Percentiles rank a stretch among this genome's conserved stretches.
phyloP scores from a whole-genome alignment of 2,797 vertebrate genomes.

The Peromyscus aztecus region DNA sequence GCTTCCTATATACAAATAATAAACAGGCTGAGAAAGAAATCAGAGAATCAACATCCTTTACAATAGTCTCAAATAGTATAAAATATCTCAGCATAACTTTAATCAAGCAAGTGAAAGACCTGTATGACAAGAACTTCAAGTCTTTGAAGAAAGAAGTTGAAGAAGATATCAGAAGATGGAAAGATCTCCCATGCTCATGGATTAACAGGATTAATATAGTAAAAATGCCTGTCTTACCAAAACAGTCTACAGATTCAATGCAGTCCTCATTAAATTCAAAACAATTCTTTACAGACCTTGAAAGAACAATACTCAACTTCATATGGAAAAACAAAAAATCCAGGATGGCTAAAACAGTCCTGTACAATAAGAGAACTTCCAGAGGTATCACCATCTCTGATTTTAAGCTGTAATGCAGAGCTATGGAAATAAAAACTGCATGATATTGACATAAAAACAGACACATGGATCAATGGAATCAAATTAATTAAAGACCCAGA shows the following conservation, averaged over 20 bases:
- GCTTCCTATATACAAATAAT: neutral
- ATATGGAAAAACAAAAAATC: neutral
- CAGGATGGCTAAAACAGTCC: neutral
- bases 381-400: neutral
- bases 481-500: neutral
- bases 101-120: neutral
- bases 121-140: neutral
- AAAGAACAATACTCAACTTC: neutral
- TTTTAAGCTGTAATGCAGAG: neutral
- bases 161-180: neutral
- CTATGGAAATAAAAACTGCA: neutral
- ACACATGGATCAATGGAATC: neutral
- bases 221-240: neutral
- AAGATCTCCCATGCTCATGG: neutral
- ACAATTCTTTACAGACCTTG: neutral
- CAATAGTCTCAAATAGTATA: neutral
- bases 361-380: neutral
- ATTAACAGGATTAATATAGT: neutral
- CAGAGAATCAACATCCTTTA: neutral
- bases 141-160: neutral
- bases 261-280: neutral
- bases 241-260: neutral
- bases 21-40: neutral
- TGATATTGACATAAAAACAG: neutral
- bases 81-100: neutral